These are phyloP conservation scores for Invenusta paracnida DNA, from an alignment of 2,888 invertebrate species.

Conservation along the genomic window DNA sequence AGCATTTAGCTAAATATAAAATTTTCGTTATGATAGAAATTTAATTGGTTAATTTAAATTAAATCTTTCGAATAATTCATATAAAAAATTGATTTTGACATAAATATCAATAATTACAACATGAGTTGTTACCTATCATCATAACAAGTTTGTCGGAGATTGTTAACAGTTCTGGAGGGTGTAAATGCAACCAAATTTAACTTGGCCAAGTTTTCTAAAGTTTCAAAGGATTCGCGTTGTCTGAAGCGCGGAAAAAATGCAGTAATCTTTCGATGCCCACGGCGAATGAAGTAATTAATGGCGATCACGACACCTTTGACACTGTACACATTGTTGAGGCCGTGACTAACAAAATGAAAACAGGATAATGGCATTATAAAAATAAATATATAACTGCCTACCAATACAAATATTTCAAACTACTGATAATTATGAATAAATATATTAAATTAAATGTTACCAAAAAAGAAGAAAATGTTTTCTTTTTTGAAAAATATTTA, in stretches of 20 bases:
- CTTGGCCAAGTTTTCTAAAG: not conserved
- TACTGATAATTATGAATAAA: not conserved
- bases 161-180: not conserved
- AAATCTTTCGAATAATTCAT: too few species aligned
- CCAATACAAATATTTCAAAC: not conserved
- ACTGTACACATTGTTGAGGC: not conserved
- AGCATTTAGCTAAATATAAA: too few species aligned
- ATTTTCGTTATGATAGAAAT: too few species aligned
- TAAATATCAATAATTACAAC: too few species aligned
- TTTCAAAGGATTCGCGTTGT: not conserved
- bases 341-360: not conserved
- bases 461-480: not conserved
- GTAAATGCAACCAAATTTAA: not conserved
- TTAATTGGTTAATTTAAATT: too few species aligned
- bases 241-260: not conserved
- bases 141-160: constrained; percentile 12
- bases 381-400: not conserved
- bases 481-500: too few species aligned
- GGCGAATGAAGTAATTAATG: not conserved
- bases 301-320: not conserved
- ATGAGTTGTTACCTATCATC: constrained; percentile 17
- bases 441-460: not conserved
- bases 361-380: not conserved
- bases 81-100: too few species aligned
- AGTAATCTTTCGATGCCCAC: not conserved